phyloP scores from a whole-genome alignment of 2,888 invertebrate genomes.

The Phalera bucephala region DNA sequence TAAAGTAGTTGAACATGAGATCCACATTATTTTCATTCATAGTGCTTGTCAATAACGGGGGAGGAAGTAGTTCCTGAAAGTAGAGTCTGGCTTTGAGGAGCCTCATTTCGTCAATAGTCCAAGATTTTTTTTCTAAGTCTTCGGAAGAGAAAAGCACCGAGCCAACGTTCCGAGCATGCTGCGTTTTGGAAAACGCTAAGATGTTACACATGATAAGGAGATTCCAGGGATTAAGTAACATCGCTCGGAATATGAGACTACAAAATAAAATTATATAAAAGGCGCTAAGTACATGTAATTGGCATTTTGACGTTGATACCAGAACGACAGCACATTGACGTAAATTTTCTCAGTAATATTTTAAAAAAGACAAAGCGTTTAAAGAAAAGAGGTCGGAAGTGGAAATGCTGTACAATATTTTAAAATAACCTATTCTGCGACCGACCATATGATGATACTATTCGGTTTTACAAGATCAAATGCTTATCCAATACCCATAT shows the following conservation, averaged over 20 bases:
- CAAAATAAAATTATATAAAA: slow-evolving; percentile 2
- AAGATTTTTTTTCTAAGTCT: slow-evolving; percentile 40
- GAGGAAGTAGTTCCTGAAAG: slow-evolving; percentile 52
- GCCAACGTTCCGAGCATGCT: slow-evolving; percentile 46
- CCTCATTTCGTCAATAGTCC: slow-evolving; percentile 41
- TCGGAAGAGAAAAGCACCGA: slow-evolving; percentile 48
- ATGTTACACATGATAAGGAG: neutral
- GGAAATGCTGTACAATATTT: too few species aligned
- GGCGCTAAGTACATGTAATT: too few species aligned
- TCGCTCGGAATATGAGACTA: neutral
- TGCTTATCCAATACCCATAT: too few species aligned
- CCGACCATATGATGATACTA: too few species aligned
- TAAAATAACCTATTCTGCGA: too few species aligned
- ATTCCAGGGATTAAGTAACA: neutral
- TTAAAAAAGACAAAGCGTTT: too few species aligned
- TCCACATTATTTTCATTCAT: slow-evolving; percentile 41
- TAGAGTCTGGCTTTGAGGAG: slow-evolving; percentile 46
- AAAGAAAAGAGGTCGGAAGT: too few species aligned
- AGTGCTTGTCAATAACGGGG: slow-evolving; percentile 29
- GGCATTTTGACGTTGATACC: too few species aligned
- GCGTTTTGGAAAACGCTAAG: neutral
- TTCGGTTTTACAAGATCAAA: too few species aligned
- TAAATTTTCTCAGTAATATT: too few species aligned
- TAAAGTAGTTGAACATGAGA: slow-evolving; percentile 43
- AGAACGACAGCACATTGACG: too few species aligned